Base-by-base conservation (phyloP, 2,113 vertebrate species). In the Cephalopterus ornatus region DNA sequence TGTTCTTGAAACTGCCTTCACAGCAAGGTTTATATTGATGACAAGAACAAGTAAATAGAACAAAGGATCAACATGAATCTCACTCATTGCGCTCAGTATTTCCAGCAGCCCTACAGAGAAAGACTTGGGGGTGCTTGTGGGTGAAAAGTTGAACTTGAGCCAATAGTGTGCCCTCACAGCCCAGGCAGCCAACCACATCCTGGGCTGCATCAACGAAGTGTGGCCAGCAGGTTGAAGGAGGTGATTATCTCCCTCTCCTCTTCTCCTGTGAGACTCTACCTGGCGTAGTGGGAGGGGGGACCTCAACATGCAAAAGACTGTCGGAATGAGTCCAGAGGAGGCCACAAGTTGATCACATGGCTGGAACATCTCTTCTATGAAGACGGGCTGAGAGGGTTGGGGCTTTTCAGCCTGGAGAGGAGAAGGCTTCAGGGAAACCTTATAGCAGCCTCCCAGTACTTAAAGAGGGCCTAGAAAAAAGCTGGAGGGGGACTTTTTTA, bases 1-100 rank as follows among this genome's bases (percentile, higher is more conserved):
- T 74, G 55, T 75, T 91, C 76, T 92, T 70, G 47, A 85, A 95
- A 78, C 9, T 80, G 20, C 63, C 75, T 82, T 72, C 73, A 74
- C 70, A 73, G n/a, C 66, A 94, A 95, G 55, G 15, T 88, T 93
- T 95, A 71, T 92, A 87, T 39, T 75, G 44, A 94, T 93, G 67
- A 41, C 78, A 92, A 77, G 18, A 74, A 53, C 24, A 78, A 77
- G n/a, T 46, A 96, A 79, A 83, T 52, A 92, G 55, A 89, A 70
- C 49, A 85, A 88, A 88, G 9, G 2, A 77, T 49, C 21, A 47
- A 46, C 52, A 66, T 5, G 1, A 59, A 74, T 84, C 72, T 90
- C 55, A 41, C 42, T 66, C 53, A 41, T 42, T 83, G 14, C 6
- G 16, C 50, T 91, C 65, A 72, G 35, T 82, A 82, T 61, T 71